These are phyloP conservation scores for Drosophila pseudoobscura DNA, from an alignment of 1,140 invertebrate species.

Conservation along the genomic window DNA sequence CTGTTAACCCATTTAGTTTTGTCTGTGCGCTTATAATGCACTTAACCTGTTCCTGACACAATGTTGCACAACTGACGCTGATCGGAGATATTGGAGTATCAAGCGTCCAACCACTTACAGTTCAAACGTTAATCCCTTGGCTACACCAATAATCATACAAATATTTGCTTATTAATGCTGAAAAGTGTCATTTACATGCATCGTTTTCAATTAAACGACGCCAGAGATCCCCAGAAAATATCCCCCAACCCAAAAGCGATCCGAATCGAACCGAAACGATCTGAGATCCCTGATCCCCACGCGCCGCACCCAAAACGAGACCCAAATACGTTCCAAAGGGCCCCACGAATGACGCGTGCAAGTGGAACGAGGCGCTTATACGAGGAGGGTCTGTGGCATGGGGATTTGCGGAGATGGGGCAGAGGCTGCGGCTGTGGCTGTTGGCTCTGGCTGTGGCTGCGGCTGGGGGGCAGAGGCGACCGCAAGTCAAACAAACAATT, in stretches of 20 bases:
- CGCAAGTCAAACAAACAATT: conserved; percentile 79
- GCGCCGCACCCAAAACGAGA: conserved; percentile 48
- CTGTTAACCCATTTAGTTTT: conserved; percentile 38
- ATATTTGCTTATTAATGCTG: conserved; percentile 83
- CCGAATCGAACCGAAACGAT: conserved; percentile 30
- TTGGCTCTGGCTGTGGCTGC: too few species aligned
- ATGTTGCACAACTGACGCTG: conserved; percentile 42
- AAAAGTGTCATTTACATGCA: conserved; percentile 83
- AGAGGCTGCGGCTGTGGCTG: too few species aligned
- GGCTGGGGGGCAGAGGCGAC: conserved; percentile 21
- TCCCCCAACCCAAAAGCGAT: conserved; percentile 1
- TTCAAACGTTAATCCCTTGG: conserved; percentile 65
- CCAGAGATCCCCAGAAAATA: conserved; percentile 34
- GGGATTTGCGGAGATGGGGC: too few species aligned
- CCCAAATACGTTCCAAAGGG: conserved; percentile 45
- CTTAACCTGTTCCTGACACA: conserved; percentile 52
- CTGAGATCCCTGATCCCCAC: conserved; percentile 38
- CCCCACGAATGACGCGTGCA: conserved; percentile 45
- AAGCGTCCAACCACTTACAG: conserved; percentile 46
- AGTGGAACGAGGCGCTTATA: conserved; percentile 42
- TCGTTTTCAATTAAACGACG: conserved; percentile 82
- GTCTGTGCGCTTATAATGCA: conserved; percentile 40
- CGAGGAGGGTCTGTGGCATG: conserved; percentile 8
- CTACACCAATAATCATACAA: conserved; percentile 81
- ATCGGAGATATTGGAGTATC: conserved; percentile 40